These are phyloP conservation scores for Crocuta crocuta DNA, from an alignment of 2,113 vertebrate genomes.

Conservation along the genomic window DNA sequence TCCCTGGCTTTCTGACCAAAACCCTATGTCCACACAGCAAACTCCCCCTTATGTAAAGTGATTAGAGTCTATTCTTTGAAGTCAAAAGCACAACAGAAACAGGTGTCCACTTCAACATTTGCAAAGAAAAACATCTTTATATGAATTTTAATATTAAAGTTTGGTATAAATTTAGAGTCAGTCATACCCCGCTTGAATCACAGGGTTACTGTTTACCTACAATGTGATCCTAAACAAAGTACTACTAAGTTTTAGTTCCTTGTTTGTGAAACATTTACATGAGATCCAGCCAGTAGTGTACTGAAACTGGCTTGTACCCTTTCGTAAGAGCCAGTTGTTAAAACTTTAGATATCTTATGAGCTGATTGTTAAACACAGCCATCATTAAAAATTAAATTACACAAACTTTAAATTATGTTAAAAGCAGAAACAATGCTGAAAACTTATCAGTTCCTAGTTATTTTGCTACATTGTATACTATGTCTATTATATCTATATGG, in stretches of 20 bases:
- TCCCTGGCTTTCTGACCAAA: neutral
- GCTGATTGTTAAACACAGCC: neutral
- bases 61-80: slow-evolving; percentile 11
- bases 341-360: neutral
- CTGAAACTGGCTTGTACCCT: neutral
- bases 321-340: neutral
- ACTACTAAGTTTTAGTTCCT: neutral
- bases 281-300: neutral
- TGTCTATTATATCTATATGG: neutral
- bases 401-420: slow-evolving; percentile 16
- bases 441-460: neutral
- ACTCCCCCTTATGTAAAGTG: slow-evolving; percentile 9
- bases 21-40: neutral
- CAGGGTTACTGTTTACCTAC: neutral
- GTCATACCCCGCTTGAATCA: neutral
- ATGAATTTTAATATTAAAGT: slow-evolving; percentile 19
- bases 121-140: neutral
- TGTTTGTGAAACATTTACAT: neutral
- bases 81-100: neutral
- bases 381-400: slow-evolving; percentile 17
- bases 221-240: neutral
- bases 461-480: neutral
- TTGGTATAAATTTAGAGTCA: neutral
- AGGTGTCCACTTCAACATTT: neutral
- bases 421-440: neutral